Evolutionary conservation across 2,888 invertebrate genomes (phyloP).

Genomic region (Phengaris alcon): DNA sequence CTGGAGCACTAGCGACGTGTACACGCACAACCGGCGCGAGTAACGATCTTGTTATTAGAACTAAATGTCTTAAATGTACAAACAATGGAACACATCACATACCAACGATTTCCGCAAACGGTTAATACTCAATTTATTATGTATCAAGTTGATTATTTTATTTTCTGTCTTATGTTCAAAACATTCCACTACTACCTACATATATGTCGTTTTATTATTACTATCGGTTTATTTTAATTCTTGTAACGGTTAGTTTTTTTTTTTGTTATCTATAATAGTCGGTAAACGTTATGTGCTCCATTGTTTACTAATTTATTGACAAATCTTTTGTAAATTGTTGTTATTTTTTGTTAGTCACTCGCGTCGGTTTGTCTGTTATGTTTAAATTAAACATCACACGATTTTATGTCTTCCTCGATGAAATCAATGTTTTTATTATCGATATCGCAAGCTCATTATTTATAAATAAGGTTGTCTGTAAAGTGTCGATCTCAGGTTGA

Average conservation of each 20-base stretch:
- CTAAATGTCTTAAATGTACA: constrained; percentile 5
- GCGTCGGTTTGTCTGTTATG: constrained; percentile 21
- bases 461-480: constrained; percentile 70
- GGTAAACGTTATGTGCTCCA: constrained; percentile 6
- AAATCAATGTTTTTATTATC: constrained; percentile 55
- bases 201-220: neutral
- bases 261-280: neutral
- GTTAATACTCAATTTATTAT: constrained; percentile 21
- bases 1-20: constrained; percentile 56
- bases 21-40: neutral
- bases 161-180: neutral
- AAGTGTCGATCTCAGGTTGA: constrained; percentile 79
- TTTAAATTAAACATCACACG: constrained; percentile 26
- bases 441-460: constrained; percentile 58
- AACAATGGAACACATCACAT: constrained; percentile 17
- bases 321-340: constrained; percentile 24
- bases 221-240: neutral
- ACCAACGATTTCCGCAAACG: neutral
- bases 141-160: neutral
- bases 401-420: constrained; percentile 45
- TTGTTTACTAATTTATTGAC: constrained; percentile 24
- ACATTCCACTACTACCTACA: neutral
- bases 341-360: constrained; percentile 29
- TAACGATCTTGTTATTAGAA: constrained; percentile 24
- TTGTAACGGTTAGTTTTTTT: neutral